phyloP scores from a whole-genome alignment of 2,113 vertebrate species.

The Maccullochella peelii region DNA sequence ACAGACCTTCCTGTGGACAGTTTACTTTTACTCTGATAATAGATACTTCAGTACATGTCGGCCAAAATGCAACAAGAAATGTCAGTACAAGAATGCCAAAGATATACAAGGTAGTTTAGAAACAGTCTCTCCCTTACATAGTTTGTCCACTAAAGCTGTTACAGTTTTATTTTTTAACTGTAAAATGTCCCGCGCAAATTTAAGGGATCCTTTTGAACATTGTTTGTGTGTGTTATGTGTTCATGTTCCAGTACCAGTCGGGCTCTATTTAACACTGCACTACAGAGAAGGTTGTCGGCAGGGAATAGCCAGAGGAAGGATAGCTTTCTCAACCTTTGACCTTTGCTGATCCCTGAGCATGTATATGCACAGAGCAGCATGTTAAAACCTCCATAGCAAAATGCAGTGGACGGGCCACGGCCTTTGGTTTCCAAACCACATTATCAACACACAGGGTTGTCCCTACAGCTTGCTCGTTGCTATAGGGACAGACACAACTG shows the following conservation, averaged over 20 bases:
- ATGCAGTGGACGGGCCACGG: neutral
- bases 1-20: no score
- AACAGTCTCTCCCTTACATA: neutral
- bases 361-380: conserved; percentile 10
- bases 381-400: conserved; percentile 21
- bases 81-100: neutral
- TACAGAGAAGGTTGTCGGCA: neutral
- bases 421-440: conserved; percentile 50
- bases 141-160: neutral
- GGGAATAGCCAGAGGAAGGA: conserved; percentile 10
- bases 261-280: conserved; percentile 1
- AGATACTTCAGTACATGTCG: neutral
- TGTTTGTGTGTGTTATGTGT: neutral
- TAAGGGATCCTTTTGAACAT: neutral
- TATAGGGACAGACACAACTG: conserved; percentile 75
- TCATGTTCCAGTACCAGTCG: neutral
- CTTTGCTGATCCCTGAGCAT: conserved; percentile 32
- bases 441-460: conserved; percentile 35
- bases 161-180: neutral
- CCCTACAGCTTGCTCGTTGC: conserved; percentile 57
- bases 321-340: conserved; percentile 26
- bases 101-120: neutral
- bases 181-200: neutral
- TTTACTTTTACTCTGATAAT: neutral
- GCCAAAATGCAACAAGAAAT: neutral